Conservation (phyloP, 2,113 vertebrate genomes). For the Megatriorchis doriae region DNA sequence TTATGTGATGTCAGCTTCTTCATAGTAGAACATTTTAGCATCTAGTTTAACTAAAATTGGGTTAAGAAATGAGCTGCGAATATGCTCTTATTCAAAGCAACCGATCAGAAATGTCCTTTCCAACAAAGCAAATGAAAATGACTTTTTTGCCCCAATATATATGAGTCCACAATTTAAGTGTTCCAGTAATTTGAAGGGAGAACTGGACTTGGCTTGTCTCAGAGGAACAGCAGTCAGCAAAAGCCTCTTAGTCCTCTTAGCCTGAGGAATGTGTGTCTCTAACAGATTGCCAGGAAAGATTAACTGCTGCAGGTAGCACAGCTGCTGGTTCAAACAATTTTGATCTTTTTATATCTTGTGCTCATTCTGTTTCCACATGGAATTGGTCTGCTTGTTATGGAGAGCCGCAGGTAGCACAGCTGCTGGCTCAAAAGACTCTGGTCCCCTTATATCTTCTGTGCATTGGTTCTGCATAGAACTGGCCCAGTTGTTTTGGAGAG, state of each 20-base stretch:
- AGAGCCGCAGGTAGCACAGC: slow-evolving; percentile 64
- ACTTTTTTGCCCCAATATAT: not conserved
- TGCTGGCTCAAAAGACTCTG: slow-evolving; percentile 60
- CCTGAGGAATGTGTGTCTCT: slow-evolving; percentile 65
- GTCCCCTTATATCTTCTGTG: slow-evolving; percentile 46
- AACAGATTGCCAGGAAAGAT: slow-evolving; percentile 75
- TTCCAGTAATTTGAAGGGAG: slow-evolving; percentile 1
- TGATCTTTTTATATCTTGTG: slow-evolving; percentile 72
- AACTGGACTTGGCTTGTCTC: slow-evolving; percentile 58
- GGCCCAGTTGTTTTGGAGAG: slow-evolving; percentile 63
- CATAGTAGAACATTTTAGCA: not conserved
- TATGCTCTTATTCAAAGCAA: not conserved
- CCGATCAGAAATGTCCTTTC: not conserved
- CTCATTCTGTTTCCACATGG: slow-evolving; percentile 58
- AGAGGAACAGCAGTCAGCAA: slow-evolving; percentile 72
- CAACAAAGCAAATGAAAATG: not conserved
- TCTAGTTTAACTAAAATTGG: not conserved
- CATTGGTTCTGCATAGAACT: slow-evolving; percentile 60
- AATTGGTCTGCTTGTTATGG: slow-evolving; percentile 64
- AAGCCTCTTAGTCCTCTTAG: slow-evolving; percentile 58
- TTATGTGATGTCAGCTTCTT: not conserved
- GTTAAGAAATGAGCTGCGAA: not conserved
- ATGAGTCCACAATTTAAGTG: not conserved
- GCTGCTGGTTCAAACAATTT: slow-evolving; percentile 72
- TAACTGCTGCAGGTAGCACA: slow-evolving; percentile 71